Base-by-base conservation (phyloP, 2,113 vertebrate species). In the Takifugu bimaculatus region DNA sequence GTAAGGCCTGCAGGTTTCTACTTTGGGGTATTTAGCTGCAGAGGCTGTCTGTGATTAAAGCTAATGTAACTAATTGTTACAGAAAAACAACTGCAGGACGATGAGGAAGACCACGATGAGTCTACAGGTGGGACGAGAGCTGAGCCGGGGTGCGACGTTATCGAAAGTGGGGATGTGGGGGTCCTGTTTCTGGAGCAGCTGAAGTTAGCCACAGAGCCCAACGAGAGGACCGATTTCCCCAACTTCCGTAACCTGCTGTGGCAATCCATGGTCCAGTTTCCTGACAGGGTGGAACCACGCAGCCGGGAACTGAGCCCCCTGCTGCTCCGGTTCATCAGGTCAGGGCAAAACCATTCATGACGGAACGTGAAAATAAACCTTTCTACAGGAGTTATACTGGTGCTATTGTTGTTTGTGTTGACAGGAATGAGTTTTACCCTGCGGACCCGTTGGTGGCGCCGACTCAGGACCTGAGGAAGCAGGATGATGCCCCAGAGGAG, bases 171-270 rank as follows among this genome's bases (percentile, higher is more conserved):
- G 4, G 85, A 85, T 0, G 65, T 93, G 9, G 88, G 91, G 0
- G 53, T 86, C 44, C 75, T 98, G 50, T 98, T 93, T 84, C 72
- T 93, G 3, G 72, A 94, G 61, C 88, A 91, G 68, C 72, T 95
- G 32, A 82, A 82, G 54, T 14, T 65, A 35, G 89, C 85, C 71
- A 88, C 79, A 0, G 72, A 88, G 48, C 79, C 88, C 47, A 78
- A 28, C 0, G 93, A 96, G 11, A 91, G 95, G 28, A 90, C 93
- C 0, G 95, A 99, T 83, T 94, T 95, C 52, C 90, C 93, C 39
- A 99, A 98, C 88, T 98, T 96, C 73, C 93, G 97, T 5, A 89
- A 91, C 74, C 82, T 96, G 3, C 87, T 99, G 53, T 99, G 97
- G 97, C 91, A 87, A 54, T 90, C 94, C 65, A 92, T 99, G 91